Evolutionary conservation across 2,888 invertebrate species (phyloP).

Genomic region (Monopis laevigella): DNA sequence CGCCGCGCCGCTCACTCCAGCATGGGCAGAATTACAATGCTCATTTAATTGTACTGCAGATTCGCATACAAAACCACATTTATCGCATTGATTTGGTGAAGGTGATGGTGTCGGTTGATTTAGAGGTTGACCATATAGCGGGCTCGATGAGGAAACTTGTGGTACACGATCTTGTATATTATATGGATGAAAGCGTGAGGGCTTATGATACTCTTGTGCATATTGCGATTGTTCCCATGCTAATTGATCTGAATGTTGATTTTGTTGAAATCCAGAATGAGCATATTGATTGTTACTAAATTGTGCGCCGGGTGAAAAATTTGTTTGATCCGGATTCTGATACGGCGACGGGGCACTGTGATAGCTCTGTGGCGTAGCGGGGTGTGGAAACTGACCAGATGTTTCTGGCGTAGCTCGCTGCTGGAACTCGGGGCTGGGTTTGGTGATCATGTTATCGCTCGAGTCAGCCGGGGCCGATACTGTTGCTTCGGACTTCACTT

Average conservation of each 20-base stretch:
- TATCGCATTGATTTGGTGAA: slow-evolving; percentile 82
- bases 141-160: slow-evolving; percentile 63
- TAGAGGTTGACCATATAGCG: slow-evolving; percentile 64
- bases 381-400: slow-evolving; percentile 67
- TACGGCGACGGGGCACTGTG: slow-evolving; percentile 74
- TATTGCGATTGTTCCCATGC: slow-evolving; percentile 59
- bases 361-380: slow-evolving; percentile 73
- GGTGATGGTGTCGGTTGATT: slow-evolving; percentile 77
- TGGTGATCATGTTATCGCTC: slow-evolving; percentile 73
- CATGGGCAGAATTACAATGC: slow-evolving; percentile 77
- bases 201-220: slow-evolving; percentile 46
- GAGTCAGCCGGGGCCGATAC: slow-evolving; percentile 80
- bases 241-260: slow-evolving; percentile 56
- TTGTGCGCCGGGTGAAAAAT: slow-evolving; percentile 65
- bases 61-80: slow-evolving; percentile 83
- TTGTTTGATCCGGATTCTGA: slow-evolving; percentile 68
- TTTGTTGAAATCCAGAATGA: slow-evolving; percentile 59
- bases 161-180: slow-evolving; percentile 62
- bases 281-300: slow-evolving; percentile 54
- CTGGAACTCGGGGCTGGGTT: slow-evolving; percentile 69
- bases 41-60: slow-evolving; percentile 78
- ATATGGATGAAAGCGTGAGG: slow-evolving; percentile 60
- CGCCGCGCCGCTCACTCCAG: slow-evolving; percentile 44
- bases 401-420: slow-evolving; percentile 68
- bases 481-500: slow-evolving; percentile 68